phyloP scores from a whole-genome alignment of 2,113 vertebrate species.

The Australoheros scitulus region DNA sequence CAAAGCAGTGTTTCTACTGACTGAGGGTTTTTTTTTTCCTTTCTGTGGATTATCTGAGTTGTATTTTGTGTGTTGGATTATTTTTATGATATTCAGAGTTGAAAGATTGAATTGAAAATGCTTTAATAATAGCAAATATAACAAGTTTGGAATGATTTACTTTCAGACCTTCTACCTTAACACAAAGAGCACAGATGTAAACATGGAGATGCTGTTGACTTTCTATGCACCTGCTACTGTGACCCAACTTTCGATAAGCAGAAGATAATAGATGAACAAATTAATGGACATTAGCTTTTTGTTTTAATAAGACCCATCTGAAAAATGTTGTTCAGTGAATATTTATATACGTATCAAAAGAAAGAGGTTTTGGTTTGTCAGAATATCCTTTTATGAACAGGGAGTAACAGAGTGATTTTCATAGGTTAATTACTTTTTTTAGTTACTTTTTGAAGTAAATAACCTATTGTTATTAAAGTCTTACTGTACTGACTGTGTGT shows the following conservation, averaged over 20 bases:
- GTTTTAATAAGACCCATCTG: too few relatives aligned
- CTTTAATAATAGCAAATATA: not conserved
- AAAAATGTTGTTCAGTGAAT: too few relatives aligned
- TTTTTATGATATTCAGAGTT: not conserved
- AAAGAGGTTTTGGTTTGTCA: too few relatives aligned
- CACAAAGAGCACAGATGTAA: not conserved
- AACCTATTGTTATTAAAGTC: too few relatives aligned
- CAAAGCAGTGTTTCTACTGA: not conserved
- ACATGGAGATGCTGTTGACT: not conserved
- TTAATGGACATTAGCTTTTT: too few relatives aligned
- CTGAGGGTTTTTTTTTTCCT: not conserved
- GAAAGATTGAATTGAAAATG: not conserved
- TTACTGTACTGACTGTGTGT: too few relatives aligned
- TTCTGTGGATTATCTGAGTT: not conserved
- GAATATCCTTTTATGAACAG: too few relatives aligned
- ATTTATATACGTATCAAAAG: too few relatives aligned
- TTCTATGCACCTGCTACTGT: not conserved
- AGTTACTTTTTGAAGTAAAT: too few relatives aligned
- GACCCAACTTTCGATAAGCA: not conserved
- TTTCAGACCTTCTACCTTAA: not conserved
- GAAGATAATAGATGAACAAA: too few relatives aligned
- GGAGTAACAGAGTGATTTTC: too few relatives aligned
- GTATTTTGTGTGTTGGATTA: not conserved
- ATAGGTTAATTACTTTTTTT: too few relatives aligned
- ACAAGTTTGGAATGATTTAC: not conserved